Evolutionary conservation across 2,797 vertebrate species (phyloP), one percentile per base, ranked within the genome.

Genomic region (Rhyacichthys aspro): DNA sequence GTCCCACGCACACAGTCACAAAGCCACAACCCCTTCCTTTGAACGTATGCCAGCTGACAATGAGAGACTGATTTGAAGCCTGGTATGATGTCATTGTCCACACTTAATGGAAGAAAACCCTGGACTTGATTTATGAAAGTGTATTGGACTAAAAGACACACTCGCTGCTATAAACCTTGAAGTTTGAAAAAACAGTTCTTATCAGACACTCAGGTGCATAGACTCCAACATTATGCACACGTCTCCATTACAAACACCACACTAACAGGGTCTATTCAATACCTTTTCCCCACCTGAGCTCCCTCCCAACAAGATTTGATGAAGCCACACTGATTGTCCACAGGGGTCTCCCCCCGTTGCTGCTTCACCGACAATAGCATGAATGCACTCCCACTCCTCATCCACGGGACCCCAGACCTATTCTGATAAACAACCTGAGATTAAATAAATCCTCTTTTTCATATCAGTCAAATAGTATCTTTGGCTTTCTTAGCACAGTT

Each of bases 21-120:
- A 71, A 86, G 79, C 64, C 90, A 91, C 85, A 93, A 93, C 82
- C 92, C 92, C 16, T 93, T 93, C 82, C 89, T 93, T 77, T 93
- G 91, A 93, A 28, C 23, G 23, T 28, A 28, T 18, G 39, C 37
- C 62, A 61, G 48, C 37, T 59, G 52, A 46, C 55, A 61, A 43
- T 44, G 45, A 74, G 71, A 69, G 70, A 69, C 48, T 23, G 33
- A 46, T 61, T 54, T 59, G 23, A 63, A 59, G 17, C 73, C 53
- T 63, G 70, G 28, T 79, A 57, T 55, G 62, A 81, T 72, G 73
- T 85, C 67, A 73, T 70, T 63, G 76, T 69, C 59, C 72, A 64
- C 72, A 72, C 62, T 54, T 59, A 43, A 70, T 14, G 10, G 69
- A 74, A 39, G 48, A 48, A 55, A 73, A 41, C 59, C 11, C 32